Evolutionary conservation across 2,113 vertebrate genomes (phyloP).

Genomic region (Herpailurus yagouaroundi): DNA sequence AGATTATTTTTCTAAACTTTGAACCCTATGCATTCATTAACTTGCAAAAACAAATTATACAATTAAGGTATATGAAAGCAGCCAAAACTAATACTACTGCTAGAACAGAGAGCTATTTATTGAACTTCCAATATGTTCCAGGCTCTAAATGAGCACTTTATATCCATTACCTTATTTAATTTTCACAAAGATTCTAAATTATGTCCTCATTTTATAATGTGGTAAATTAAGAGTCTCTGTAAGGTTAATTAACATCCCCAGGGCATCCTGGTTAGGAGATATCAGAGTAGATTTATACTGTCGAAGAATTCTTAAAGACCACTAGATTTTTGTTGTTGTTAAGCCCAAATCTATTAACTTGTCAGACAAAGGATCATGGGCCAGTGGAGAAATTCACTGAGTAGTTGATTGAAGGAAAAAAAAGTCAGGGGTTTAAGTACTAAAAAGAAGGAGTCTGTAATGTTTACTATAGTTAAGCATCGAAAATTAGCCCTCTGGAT

Average conservation of each 20-base stretch:
- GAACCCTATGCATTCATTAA: constrained; percentile 37
- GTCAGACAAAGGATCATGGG: not conserved
- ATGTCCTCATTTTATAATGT: not conserved
- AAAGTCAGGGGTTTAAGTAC: not conserved
- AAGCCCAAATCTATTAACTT: not conserved
- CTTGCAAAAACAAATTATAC: constrained; percentile 19
- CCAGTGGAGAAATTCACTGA: not conserved
- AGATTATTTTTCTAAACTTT: constrained; percentile 65
- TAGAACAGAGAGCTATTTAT: not conserved
- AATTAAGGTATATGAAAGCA: not conserved
- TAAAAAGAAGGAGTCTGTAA: not conserved
- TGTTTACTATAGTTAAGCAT: not conserved
- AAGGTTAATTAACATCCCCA: not conserved
- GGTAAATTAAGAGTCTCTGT: not conserved
- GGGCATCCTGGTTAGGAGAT: not conserved
- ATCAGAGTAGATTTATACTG: not conserved
- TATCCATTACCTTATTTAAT: not conserved
- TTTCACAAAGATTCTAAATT: not conserved
- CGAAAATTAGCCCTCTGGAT: not conserved
- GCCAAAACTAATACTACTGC: not conserved
- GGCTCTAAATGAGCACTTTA: not conserved
- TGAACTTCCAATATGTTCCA: constrained; percentile 1
- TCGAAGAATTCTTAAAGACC: not conserved
- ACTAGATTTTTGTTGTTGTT: not conserved
- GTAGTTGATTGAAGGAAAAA: not conserved